Evolutionary conservation across 2,113 vertebrate species (phyloP), one percentile per base, ranked within the genome.

Genomic region (Passerina amoena): DNA sequence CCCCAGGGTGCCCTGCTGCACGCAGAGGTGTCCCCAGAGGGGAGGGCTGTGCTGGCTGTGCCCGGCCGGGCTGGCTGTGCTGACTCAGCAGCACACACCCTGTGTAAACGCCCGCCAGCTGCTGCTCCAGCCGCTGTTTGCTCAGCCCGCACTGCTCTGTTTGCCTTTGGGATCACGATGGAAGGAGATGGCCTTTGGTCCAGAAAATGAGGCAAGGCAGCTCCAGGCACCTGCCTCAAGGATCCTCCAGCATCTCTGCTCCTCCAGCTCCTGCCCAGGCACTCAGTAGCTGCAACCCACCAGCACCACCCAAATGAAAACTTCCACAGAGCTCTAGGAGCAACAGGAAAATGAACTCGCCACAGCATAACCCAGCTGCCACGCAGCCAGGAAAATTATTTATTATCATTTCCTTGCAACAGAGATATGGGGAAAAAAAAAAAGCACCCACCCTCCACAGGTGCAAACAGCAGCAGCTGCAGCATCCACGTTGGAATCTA

Each of bases 351-450:
- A 69, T 3, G 8, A 38, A 86, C 31, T 59, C 1, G 0, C 31
- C 1, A 3, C 45, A 18, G 63, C 44, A 14, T 56, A 71, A 69
- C 82, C 44, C 15, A 0, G 85, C 95, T 91, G 65, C 81, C 53
- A 54, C 0, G 1, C 76, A 95, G 94, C 94, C 79, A 69, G 88
- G 75, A 48, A 19, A 38, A 30, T 51, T 24, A 87, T 93, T 94
- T 97, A 97, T 97, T 97, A 70, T 59, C 9, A 38, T 82, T 95
- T 96, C 85, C 85, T 96, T 70, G 77, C 48, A 40, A 83, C 66
- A 95, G 69, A 95, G 56, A 89, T 42, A 88, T 3, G 80, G 84
- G 80, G 9, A 7, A 61, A 14, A 47, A 56, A 56, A 70, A 86
- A 82, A 88, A 48, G 63, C 76, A 80, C 47, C 82, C 59, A 0